Evolutionary conservation across 2,888 invertebrate genomes (phyloP).

Genomic region (Portevinia maculata): DNA sequence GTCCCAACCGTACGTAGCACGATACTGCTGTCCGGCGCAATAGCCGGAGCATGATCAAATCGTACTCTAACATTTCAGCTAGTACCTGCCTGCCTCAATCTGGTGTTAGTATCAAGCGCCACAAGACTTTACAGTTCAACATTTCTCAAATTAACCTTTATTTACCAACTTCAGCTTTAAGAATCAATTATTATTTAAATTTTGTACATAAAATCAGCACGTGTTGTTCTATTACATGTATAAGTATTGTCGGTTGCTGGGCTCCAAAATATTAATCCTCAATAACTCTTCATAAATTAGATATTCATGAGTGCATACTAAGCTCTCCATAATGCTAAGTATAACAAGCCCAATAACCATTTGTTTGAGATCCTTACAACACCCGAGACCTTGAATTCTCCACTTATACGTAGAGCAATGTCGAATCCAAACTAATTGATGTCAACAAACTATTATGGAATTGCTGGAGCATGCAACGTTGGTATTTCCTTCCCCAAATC

Average conservation of each 20-base stretch:
- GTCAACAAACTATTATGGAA: constrained; percentile 47
- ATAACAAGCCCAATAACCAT: constrained; percentile 12
- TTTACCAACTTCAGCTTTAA: neutral
- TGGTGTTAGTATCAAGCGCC: too few relatives aligned
- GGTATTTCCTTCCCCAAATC: neutral
- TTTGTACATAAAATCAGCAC: constrained; percentile 10
- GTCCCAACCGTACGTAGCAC: too few relatives aligned
- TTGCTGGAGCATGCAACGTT: neutral
- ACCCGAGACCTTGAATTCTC: neutral
- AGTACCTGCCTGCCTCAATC: too few relatives aligned
- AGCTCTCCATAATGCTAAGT: neutral
- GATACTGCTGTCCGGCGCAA: too few relatives aligned
- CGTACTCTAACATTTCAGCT: too few relatives aligned
- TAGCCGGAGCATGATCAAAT: too few relatives aligned
- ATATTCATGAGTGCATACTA: neutral
- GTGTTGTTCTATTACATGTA: neutral
- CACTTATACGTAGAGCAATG: neutral
- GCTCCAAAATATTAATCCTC: neutral
- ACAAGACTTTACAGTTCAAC: neutral
- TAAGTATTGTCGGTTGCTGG: neutral
- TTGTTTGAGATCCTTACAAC: constrained; percentile 10
- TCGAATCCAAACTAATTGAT: constrained; percentile 22
- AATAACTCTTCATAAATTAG: neutral
- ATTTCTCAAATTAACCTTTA: neutral
- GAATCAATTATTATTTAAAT: constrained; percentile 28